Conservation (phyloP, 2,888 invertebrate species). For the Nomada hirtipes region DNA sequence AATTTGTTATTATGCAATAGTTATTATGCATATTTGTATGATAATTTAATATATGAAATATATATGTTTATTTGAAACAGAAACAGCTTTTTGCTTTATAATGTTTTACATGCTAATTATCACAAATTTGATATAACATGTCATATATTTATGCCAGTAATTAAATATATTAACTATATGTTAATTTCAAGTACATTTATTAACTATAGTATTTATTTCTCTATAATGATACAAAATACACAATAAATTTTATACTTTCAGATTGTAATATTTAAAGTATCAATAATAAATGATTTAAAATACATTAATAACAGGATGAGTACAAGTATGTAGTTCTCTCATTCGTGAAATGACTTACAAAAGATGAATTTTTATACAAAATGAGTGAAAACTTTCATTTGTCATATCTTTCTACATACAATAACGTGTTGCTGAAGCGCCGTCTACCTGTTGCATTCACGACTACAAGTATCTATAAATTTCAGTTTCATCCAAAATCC, state of each 20-base stretch:
- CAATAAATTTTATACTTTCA: slow-evolving; percentile 5
- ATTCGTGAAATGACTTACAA: not conserved
- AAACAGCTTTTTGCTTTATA: no score
- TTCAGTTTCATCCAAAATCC: slow-evolving; percentile 69
- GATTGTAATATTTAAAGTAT: not conserved
- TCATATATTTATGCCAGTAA: not conserved
- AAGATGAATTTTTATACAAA: not conserved
- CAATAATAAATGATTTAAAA: not conserved
- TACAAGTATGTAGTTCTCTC: not conserved
- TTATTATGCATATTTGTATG: not conserved
- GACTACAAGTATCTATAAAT: slow-evolving; percentile 66
- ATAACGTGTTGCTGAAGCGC: slow-evolving; percentile 64
- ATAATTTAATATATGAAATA: not conserved
- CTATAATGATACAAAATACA: not conserved
- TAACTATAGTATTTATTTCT: not conserved
- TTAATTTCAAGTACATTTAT: not conserved
- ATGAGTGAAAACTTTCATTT: not conserved
- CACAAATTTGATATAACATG: not conserved
- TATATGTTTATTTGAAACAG: no score
- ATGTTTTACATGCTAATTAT: not conserved
- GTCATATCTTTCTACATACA: not conserved
- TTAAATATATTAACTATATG: not conserved
- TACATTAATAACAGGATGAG: not conserved
- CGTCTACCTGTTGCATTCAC: slow-evolving; percentile 76
- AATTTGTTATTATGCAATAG: no score